These are phyloP conservation scores for Siderastrea siderea DNA, from an alignment of 92 coral and sea anemone genomes.

Conservation along the genomic window DNA sequence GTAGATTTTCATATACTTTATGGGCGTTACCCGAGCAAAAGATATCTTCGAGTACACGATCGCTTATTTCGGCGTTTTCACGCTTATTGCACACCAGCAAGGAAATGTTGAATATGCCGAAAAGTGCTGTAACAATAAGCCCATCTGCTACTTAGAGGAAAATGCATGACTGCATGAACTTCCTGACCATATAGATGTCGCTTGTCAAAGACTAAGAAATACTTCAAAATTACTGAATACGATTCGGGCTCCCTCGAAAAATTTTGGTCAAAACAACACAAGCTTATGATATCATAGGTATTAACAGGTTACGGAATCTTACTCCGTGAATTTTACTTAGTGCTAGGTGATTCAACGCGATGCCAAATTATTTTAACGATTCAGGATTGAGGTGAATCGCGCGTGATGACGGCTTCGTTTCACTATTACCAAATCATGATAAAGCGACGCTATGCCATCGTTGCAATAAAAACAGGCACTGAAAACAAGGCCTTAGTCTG, in stretches of 20 bases:
- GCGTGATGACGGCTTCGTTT: conserved; percentile 28
- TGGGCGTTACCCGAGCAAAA: conserved; percentile 50
- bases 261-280: not conserved
- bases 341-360: conserved; percentile 57
- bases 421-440: not conserved
- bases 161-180: conserved; percentile 33
- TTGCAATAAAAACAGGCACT: not conserved
- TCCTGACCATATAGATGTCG: conserved; percentile 34
- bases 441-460: not conserved
- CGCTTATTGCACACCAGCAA: not conserved
- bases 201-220: conserved; percentile 34
- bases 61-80: not conserved
- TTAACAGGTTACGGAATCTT: not conserved
- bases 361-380: conserved; percentile 63
- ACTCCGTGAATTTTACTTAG: not conserved
- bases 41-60: conserved; percentile 13
- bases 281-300: not conserved
- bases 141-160: conserved; percentile 42
- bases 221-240: conserved; percentile 14
- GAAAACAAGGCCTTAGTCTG: conserved; percentile 7
- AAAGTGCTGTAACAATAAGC: conserved; percentile 1
- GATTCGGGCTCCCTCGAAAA: not conserved
- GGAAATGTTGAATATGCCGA: conserved; percentile 24
- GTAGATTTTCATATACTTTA: conserved; percentile 20
- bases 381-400: conserved; percentile 28